Evolutionary conservation across 2,888 invertebrate species (phyloP), one percentile per base, ranked within the genome.

Genomic region (Drosophila meridiana): DNA sequence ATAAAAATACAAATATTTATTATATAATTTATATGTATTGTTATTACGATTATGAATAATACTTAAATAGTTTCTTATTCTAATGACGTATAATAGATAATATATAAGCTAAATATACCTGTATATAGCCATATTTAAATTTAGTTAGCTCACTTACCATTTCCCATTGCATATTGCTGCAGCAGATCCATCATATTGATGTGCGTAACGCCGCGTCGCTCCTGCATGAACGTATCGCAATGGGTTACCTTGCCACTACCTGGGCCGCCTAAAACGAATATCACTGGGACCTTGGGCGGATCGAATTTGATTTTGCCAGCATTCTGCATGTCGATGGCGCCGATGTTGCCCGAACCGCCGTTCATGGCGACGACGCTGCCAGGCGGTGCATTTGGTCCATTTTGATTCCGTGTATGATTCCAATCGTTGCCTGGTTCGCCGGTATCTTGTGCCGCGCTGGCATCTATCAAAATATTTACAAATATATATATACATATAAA

Each of bases 211-310:
- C 97, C 97, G 69, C 96, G 95, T 83, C 96, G 95, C 93, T 98
- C 97, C 93, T 97, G 96, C 95, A 96, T 96, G 90, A 97, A 94
- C 90, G 96, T 97, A 93, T 98, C 98, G 94, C 99, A 99, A 93
- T 99, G 98, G 90, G 99, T 99, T 94, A 99, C 98, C 96, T 99
- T 99, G 53, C 99, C 99, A 93, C 98, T 98, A 86, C 98, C 99
- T 79, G 99, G 99, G 77, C 99, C 99, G 90, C 99, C 97, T 93
- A 97, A 95, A 80, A 98, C 95, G 93, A 97, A 97, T 94, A 98
- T 96, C 92, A 98, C 97, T 69, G 97, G 97, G 90, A 97, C 97
- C 92, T 95, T 96, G 57, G 97, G 97, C 79, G 96, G 95, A 94
- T 97, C 97, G 93, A 97, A 97, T 93, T 96, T 96, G 93, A 97